Evolutionary conservation across 2,888 invertebrate species (phyloP), one percentile per base, ranked within the genome.

Genomic region (Saturnia japonica): DNA sequence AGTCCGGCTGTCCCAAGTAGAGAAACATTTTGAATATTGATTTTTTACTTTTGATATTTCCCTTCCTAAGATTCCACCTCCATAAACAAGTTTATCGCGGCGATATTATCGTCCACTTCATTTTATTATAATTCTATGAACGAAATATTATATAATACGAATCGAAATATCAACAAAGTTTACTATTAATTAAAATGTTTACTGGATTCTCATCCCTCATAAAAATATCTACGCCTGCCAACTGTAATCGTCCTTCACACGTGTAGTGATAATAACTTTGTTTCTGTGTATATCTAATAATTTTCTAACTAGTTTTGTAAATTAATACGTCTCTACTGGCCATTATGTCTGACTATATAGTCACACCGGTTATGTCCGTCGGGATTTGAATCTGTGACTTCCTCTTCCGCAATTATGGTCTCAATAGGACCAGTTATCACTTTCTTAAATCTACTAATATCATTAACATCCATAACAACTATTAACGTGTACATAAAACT

Each of bases 331-430:
- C 40, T 57, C 47, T 47, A 40, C 66, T 57, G 54, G 40, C 54
- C 68, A 6, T 57, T 40, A 51, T 47, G 47, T n/a, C 47, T 47
- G 47, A 66, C 69, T 25, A n/a, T n/a, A n/a, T n/a, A 47, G 69
- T 51, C 16, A 28, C 19, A 51, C 62, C 51, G 42, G 70, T 64
- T 75, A 75, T 78, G 80, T 78, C 82, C 77, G 80, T 77, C 76
- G 77, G 82, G 86, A 85, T 80, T 81, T 75, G 81, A 88, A 87
- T 87, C 83, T 80, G 80, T 80, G 73, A 84, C 81, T 85, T 88
- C 85, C 85, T 78, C 78, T 85, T 85, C 85, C 87, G 87, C 85
- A 84, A 84, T 86, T 82, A 81, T 75, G 72, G 75, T 73, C 71
- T 69, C 74, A 72, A 72, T 72, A 54, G 57, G 64, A 42, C 19